Base-by-base conservation (phyloP, 2,888 invertebrate species). In the Ellobium chinense region DNA sequence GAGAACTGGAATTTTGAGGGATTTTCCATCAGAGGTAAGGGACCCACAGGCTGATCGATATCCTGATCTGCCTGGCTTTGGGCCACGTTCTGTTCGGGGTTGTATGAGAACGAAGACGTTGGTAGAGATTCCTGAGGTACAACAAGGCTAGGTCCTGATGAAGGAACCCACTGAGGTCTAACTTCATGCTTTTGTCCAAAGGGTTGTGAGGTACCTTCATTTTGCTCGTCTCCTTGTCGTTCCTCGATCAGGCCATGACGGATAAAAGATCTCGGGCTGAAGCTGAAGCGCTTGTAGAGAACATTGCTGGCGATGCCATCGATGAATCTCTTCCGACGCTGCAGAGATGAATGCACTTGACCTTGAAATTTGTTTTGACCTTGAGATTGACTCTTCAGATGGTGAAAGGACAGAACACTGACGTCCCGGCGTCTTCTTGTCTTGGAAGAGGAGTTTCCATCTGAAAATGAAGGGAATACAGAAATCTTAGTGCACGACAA, bases 251-350 rank as follows among this genome's bases (percentile, higher is more conserved):
- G 68, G 46, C 29, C 46, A 46, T 27, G 69, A n/a, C 56, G 54
- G 56, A 46, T 70, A 12, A 70, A 29, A 12, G 69, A 54, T n/a
- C 29, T 9, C 0, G 68, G 68, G 34, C 21, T 21, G 9, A 56
- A 56, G 4, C 36, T 34, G 36, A 72, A 60, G 14, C 72, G 56
- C 14, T 72, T 72, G 60, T 72, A 60, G 58, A 74, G 37, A n/a
- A 74, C 21, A 24, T 14, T 63, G 63, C 46, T 74, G 46, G 63
- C 62, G 12, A 63, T 63, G 4, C 63, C 39, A n/a, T 74, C 74
- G 21, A 74, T 74, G 37, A 74, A 74, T 46, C 74, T 37, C 31
- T 46, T 62, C 14, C 39, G 27, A 12, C 74, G 62, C 1, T 39
- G 46, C 7, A n/a, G 31, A 34, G 46, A 31, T 0, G 31, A 1